Evolutionary conservation across 35 echinoderm and acorn worm genomes (phyloP).

Genomic region (Eucidaris tribuloides): DNA sequence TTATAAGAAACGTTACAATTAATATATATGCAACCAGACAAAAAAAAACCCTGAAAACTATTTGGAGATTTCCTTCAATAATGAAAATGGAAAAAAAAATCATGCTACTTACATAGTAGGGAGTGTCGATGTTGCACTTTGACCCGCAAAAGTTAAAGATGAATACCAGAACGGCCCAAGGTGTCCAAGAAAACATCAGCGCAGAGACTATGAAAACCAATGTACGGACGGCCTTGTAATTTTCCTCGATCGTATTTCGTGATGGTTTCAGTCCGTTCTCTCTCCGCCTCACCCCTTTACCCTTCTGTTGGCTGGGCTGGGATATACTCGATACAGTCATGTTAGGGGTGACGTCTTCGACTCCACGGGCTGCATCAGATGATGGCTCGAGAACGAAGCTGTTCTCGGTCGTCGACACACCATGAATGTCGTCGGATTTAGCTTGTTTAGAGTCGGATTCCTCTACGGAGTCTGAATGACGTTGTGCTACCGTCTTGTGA

Average conservation of each 20-base stretch:
- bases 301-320: not conserved
- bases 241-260: conserved; percentile 5
- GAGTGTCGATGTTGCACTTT: not conserved
- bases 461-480: no score
- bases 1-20: no score
- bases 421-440: no score
- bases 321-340: not conserved
- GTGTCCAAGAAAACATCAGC: conserved; percentile 26
- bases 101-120: conserved; percentile 13
- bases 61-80: no score
- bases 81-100: no score
- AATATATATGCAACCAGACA: no score
- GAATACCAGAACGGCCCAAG: conserved; percentile 44
- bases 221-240: conserved; percentile 18
- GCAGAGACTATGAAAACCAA: conserved; percentile 38
- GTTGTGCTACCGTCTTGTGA: no score
- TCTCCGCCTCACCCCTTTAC: not conserved
- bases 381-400: not conserved
- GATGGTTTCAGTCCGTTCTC: not conserved
- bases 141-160: not conserved
- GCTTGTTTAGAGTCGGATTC: no score
- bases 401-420: not conserved
- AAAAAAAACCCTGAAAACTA: no score
- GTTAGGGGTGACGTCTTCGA: not conserved
- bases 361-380: not conserved